Base-by-base conservation (phyloP, 2,888 invertebrate genomes). In the Lasioglossum lativentre region DNA sequence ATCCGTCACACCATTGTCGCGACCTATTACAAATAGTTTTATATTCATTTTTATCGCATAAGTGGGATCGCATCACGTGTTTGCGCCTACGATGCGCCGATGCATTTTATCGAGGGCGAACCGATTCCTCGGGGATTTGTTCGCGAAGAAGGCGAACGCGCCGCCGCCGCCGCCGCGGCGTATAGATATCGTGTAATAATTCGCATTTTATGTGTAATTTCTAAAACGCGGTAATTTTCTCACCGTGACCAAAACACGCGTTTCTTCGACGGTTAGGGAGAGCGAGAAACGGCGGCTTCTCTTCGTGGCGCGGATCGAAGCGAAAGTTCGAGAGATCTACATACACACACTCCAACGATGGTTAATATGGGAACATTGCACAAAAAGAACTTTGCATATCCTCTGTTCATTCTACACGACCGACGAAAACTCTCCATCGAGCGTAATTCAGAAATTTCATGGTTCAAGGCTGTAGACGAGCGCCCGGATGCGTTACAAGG, bases 341-440 rank as follows among this genome's bases (percentile, higher is more conserved):
- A 56, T 3, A 34, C 19, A 63, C 0, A 40, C 83, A 82, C 73
- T 82, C 83, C 77, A 87, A 87, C 84, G 80, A 89, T 86, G 90
- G 88, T 90, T 89, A 88, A 88, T 75, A 88, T 93, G 93, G 94
- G 93, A 94, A 94, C 93, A 94, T 93, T 93, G 93, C 93, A 93
- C 91, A 92, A 92, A 91, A 74, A 74, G 78, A 78, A 82, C 63
- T 70, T 82, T 93, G 93, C 94, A 94, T 94, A 94, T 94, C 93
- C 92, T 93, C 91, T 91, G 92, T 94, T 94, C 90, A 90, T 93
- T 93, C 91, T 91, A 90, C 87, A 90, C 89, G 92, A 91, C 86
- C 85, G 90, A 90, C 82, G 83, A 90, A n/a, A n/a, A 90, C 30
- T 63, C 89, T 86, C 90, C 88, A 92, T 90, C 88, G 86, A 92